These are phyloP conservation scores for Caenorhabditis virilis DNA, from an alignment of 2,888 invertebrate genomes.

Conservation along the genomic window DNA sequence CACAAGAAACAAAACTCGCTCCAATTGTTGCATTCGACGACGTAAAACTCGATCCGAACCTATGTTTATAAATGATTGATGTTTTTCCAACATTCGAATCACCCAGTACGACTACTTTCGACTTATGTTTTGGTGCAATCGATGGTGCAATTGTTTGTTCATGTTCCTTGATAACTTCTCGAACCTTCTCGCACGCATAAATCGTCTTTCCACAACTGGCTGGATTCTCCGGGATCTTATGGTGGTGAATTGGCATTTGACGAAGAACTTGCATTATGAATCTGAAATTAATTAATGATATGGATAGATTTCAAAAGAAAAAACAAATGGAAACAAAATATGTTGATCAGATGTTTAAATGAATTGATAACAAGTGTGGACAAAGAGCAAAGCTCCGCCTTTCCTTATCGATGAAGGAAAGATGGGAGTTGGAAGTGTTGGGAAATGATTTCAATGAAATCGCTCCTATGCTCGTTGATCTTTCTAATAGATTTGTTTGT, in stretches of 20 bases:
- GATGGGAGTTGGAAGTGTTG: no score
- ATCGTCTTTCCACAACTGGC: constrained; percentile 35
- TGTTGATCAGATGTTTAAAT: no score
- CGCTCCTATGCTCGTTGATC: no score
- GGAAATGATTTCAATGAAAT: no score
- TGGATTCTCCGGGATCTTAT: constrained; percentile 13
- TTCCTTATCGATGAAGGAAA: no score
- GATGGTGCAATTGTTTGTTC: constrained; percentile 31
- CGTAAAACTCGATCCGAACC: constrained; percentile 40
- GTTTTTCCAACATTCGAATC: constrained; percentile 54
- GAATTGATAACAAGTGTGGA: no score
- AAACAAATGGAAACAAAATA: no score
- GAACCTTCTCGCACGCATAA: constrained; percentile 45
- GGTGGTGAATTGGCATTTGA: constrained; percentile 30
- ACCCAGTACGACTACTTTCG: constrained; percentile 51
- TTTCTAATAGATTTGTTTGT: no score
- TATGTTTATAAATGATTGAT: constrained; percentile 51
- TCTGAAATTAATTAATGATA: no score
- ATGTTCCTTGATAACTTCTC: constrained; percentile 46
- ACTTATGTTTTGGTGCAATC: constrained; percentile 32
- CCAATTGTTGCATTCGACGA: constrained; percentile 60
- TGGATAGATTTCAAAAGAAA: no score
- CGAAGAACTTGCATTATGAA: constrained; percentile 27
- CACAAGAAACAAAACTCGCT: constrained; percentile 53
- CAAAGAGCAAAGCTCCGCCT: no score